phyloP scores from a whole-genome alignment of 2,888 invertebrate species.

The Rhabditophanes sp. region DNA sequence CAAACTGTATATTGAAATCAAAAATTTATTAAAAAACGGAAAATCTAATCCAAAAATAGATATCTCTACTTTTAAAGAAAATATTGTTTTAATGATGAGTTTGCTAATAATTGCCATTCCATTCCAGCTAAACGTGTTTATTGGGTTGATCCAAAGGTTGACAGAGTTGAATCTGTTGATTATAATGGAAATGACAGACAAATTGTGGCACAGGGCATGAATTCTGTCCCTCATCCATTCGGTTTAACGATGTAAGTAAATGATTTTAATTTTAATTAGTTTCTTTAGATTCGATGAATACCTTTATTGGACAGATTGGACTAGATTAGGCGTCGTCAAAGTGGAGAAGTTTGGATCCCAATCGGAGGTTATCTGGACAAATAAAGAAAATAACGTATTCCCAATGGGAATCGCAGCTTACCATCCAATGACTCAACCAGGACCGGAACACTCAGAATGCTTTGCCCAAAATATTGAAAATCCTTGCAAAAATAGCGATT shows the following conservation, averaged over 20 bases:
- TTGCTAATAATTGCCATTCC: too few relatives aligned
- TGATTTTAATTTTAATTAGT: too few relatives aligned
- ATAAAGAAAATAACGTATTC: constrained; percentile 40
- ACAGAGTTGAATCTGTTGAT: constrained; percentile 86
- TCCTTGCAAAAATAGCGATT: constrained; percentile 36
- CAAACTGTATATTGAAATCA: too few relatives aligned
- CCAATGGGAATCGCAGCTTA: constrained; percentile 43
- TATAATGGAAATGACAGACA: constrained; percentile 60
- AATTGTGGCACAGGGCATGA: constrained; percentile 33
- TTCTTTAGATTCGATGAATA: constrained; percentile 90
- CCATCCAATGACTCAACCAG: constrained; percentile 38
- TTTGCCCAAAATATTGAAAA: constrained; percentile 34
- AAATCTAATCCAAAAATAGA: constrained; percentile 2
- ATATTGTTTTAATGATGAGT: too few relatives aligned
- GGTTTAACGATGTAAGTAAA: constrained; percentile 72
- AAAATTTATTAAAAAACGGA: background rate
- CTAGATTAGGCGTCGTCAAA: constrained; percentile 29
- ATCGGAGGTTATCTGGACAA: constrained; percentile 31
- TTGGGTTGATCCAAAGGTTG: constrained; percentile 86
- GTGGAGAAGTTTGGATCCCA: constrained; percentile 42
- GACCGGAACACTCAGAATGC: constrained; percentile 30
- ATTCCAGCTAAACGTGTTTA: constrained; percentile 73
- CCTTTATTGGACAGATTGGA: constrained; percentile 90
- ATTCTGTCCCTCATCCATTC: constrained; percentile 75
- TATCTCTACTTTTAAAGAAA: too few relatives aligned